Evolutionary conservation across 1,140 invertebrate species (phyloP).

Genomic region (Magallana ariakensis): DNA sequence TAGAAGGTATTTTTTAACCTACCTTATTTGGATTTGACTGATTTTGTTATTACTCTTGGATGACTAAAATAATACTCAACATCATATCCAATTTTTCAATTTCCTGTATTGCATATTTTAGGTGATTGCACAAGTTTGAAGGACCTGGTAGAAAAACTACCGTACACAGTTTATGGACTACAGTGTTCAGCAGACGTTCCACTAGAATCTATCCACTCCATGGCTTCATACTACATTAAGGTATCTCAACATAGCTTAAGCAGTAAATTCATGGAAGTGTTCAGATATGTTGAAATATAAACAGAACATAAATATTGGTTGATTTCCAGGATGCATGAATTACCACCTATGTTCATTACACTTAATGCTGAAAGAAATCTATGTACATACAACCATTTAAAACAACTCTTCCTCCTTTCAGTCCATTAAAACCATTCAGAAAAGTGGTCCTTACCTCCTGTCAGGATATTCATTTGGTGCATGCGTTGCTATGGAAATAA

Average conservation of each 20-base stretch:
- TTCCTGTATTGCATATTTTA: not conserved
- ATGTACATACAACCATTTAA: too few species aligned
- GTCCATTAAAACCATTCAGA: conserved; percentile 88
- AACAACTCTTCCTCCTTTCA: conserved; percentile 66
- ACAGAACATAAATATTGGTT: too few species aligned
- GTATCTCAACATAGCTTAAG: conserved; percentile 70
- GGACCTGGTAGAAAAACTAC: conserved; percentile 29
- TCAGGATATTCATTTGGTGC: conserved; percentile 97
- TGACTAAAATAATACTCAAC: not conserved
- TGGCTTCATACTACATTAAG: conserved; percentile 90
- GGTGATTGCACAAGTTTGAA: conserved; percentile 44
- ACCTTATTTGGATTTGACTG: conserved; percentile 21
- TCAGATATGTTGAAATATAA: too few species aligned
- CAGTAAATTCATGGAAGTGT: not conserved
- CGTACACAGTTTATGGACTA: conserved; percentile 90
- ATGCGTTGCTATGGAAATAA: conserved; percentile 95
- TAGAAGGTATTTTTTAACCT: conserved; percentile 89
- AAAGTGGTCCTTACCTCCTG: conserved; percentile 91
- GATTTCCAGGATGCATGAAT: too few species aligned
- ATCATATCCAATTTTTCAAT: conserved; percentile 81
- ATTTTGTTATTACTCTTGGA: not conserved
- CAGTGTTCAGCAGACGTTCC: conserved; percentile 92
- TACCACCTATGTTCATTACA: too few species aligned
- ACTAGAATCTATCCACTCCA: conserved; percentile 85
- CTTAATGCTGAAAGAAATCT: too few species aligned